These are phyloP conservation scores for Nibea albiflora DNA, from an alignment of 2,113 vertebrate genomes.

Conservation along the genomic window DNA sequence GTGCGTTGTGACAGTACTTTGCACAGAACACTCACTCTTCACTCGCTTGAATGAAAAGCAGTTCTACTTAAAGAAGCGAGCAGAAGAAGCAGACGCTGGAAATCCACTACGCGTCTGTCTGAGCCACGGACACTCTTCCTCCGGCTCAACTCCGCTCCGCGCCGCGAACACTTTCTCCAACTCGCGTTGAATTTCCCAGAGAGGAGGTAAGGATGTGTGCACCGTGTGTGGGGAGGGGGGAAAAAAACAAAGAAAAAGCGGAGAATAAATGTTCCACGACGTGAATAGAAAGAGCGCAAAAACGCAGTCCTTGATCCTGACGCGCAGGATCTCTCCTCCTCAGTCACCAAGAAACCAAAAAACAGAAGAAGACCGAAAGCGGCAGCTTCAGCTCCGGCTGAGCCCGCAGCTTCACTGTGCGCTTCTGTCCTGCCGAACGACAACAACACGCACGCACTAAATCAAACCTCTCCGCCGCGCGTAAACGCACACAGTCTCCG, in stretches of 20 bases:
- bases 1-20: background rate
- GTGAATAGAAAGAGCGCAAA: background rate
- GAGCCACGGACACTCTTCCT: background rate
- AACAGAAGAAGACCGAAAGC: slow-evolving; percentile 2
- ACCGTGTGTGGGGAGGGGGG: background rate
- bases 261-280: slow-evolving; percentile 1
- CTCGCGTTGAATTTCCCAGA: slow-evolving; percentile 29
- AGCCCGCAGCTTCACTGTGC: slow-evolving; percentile 5
- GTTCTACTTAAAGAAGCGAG: background rate
- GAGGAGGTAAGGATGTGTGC: slow-evolving; percentile 9
- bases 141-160: slow-evolving; percentile 36
- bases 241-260: background rate
- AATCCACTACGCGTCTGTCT: background rate
- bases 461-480: slow-evolving; percentile 21
- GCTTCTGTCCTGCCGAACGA: background rate
- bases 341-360: slow-evolving; percentile 1
- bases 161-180: slow-evolving; percentile 47
- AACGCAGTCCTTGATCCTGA: slow-evolving; percentile 1
- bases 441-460: background rate
- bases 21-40: background rate
- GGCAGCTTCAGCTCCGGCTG: slow-evolving; percentile 26
- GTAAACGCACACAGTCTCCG: slow-evolving; percentile 1
- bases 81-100: background rate
- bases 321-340: slow-evolving; percentile 11
- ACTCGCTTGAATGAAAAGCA: background rate